These are phyloP conservation scores for Arizona elegans DNA, from an alignment of 2,113 vertebrate species.

Conservation along the genomic window DNA sequence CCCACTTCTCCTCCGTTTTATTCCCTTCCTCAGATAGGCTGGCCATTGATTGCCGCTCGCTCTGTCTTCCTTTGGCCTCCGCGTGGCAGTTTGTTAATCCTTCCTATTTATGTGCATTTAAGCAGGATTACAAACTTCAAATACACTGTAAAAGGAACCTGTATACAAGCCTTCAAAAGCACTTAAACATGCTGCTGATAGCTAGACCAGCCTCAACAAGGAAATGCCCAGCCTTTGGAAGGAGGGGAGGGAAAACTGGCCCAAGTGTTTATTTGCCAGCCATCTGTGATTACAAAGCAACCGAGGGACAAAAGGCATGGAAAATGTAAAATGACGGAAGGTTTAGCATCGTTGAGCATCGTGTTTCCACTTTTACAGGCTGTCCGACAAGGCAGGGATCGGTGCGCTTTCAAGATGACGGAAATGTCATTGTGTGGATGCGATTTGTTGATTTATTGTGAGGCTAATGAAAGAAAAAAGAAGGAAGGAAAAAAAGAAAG, in stretches of 20 bases:
- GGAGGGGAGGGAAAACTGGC: conserved; percentile 71
- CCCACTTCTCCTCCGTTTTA: conserved; percentile 61
- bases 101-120: conserved; percentile 76
- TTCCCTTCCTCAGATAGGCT: conserved; percentile 53
- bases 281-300: conserved; percentile 78
- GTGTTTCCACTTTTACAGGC: conserved; percentile 60
- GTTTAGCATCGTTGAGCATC: conserved; percentile 68
- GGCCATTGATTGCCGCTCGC: conserved; percentile 69
- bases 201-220: conserved; percentile 56
- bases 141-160: conserved; percentile 80
- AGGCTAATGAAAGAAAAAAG: conserved; percentile 27
- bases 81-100: conserved; percentile 74
- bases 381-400: conserved; percentile 30
- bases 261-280: conserved; percentile 84
- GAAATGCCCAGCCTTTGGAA: conserved; percentile 67
- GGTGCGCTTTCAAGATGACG: conserved; percentile 45
- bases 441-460: conserved; percentile 40
- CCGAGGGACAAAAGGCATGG: conserved; percentile 59
- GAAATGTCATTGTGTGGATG: conserved; percentile 51
- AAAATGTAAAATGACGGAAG: conserved; percentile 67
- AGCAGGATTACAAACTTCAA: conserved; percentile 81
- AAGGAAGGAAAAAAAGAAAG: background rate
- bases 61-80: conserved; percentile 68
- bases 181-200: conserved; percentile 72
- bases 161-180: conserved; percentile 87